Conservation (phyloP, 2,113 vertebrate genomes). For the Malurus elegans region DNA sequence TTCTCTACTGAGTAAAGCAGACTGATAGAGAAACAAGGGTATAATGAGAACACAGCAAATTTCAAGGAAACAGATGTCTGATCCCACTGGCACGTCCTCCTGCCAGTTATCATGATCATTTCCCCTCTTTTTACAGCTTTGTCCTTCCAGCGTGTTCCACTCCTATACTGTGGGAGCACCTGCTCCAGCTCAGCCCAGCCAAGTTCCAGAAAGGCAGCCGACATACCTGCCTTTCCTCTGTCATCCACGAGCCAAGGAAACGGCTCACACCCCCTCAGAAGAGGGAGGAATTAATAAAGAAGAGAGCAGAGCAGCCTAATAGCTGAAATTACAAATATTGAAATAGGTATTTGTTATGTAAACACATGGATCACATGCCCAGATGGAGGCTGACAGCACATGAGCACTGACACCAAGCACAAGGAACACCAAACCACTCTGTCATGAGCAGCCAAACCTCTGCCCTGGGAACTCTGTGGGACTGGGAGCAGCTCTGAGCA, state of each 20-base stretch:
- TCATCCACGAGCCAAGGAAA: background rate
- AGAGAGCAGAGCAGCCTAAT: background rate
- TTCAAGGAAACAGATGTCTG: conserved; percentile 52
- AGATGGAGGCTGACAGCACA: background rate
- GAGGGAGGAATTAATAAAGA: background rate
- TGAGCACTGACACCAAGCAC: background rate
- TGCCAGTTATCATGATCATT: background rate
- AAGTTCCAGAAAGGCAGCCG: background rate
- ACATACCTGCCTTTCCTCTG: background rate
- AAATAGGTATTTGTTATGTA: too few species aligned
- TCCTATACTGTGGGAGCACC: background rate
- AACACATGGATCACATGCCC: background rate
- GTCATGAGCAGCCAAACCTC: background rate
- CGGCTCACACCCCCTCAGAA: background rate
- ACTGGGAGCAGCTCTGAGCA: background rate
- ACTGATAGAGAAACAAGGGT: background rate
- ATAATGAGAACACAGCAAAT: background rate
- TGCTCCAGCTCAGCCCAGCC: background rate
- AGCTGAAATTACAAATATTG: background rate
- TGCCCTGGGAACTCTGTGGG: background rate
- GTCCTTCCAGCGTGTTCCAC: background rate
- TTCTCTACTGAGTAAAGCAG: background rate
- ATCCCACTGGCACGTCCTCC: background rate
- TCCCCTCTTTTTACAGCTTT: conserved; percentile 21
- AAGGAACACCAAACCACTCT: background rate